Base-by-base conservation (phyloP, 2,797 vertebrate species). In the Manis pentadactyla region DNA sequence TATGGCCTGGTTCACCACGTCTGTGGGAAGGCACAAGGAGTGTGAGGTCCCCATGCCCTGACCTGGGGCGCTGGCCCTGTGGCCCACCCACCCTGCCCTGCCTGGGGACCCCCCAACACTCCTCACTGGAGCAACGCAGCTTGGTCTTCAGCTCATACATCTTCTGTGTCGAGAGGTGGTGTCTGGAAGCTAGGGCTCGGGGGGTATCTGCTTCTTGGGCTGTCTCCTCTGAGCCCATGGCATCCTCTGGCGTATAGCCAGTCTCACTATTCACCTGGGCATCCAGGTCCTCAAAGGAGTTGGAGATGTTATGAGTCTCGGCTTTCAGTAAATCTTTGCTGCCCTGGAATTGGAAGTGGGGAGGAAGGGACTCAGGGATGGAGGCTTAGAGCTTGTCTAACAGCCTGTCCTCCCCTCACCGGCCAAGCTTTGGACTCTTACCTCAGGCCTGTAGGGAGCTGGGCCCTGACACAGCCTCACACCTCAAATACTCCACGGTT, bases 121-220 rank as follows among this genome's bases (percentile, higher is more conserved):
- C 19, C 98, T 99, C 98, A 99, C 99, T 9, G 34, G 98, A 82
- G 68, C 99, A 99, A 29, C 99, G 99, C 97, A 98, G 97, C 93
- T 53, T 98, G 63, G 99, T 99, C 95, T 98, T 99, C 46, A 27
- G 1, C 85, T 98, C 98, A 0, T 99, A 99, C 57, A 97, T 92
- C 82, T 99, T 97, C 98, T 99, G 99, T 0, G 99, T 99, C 88
- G 97, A 98, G 49, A 4, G 31, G 9, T 0, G 46, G 4, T 4
- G 25, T 8, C 27, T 15, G 68, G 10, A 19, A 27, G 21, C 12
- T 7, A 23, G 4, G 5, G 34, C 59, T 8, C 3, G 1, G 1
- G 0, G 0, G 27, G 23, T 1, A 31, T 34, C 9, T 0, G 0
- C 0, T 0, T 0, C 7, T 0, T 1, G 15, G 17, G 0, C 1